Conservation (phyloP, 2,113 vertebrate species). For the Lates calcarifer region DNA sequence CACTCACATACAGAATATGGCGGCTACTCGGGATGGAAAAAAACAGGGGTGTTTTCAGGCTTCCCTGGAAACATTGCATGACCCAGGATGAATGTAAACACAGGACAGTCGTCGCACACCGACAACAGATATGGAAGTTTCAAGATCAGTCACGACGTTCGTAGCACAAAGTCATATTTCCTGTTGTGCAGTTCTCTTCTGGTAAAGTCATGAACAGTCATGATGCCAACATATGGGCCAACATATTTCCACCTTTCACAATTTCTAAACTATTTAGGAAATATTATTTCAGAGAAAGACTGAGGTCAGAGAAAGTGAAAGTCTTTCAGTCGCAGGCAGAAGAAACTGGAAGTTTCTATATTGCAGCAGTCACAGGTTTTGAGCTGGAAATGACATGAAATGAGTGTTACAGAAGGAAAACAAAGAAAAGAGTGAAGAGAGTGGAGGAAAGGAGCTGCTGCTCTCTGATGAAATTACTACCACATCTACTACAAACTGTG, state of each 20-base stretch:
- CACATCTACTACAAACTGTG: no score
- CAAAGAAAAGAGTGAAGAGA: not conserved
- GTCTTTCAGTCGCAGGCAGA: not conserved
- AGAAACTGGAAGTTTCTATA: conserved; percentile 66
- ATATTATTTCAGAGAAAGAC: conserved; percentile 8
- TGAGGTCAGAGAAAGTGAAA: conserved; percentile 16
- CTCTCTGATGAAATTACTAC: no score
- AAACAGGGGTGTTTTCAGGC: no score
- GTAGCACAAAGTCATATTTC: not conserved
- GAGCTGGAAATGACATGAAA: conserved; percentile 35
- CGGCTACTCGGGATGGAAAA: conserved; percentile 1
- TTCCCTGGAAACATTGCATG: conserved; percentile 31
- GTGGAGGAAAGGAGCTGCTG: not conserved
- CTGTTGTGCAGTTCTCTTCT: not conserved
- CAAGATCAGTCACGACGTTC: not conserved
- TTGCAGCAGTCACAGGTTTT: not conserved
- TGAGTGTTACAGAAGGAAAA: not conserved
- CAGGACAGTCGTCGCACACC: not conserved
- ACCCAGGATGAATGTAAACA: not conserved
- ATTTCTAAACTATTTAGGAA: not conserved
- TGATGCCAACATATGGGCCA: not conserved
- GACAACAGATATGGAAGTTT: conserved; percentile 3
- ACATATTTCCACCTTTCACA: conserved; percentile 24
- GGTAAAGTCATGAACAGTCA: not conserved
- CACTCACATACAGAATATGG: not conserved